Evolutionary conservation across 2,797 vertebrate species (phyloP).

Genomic region (Loris lydekkerianus): DNA sequence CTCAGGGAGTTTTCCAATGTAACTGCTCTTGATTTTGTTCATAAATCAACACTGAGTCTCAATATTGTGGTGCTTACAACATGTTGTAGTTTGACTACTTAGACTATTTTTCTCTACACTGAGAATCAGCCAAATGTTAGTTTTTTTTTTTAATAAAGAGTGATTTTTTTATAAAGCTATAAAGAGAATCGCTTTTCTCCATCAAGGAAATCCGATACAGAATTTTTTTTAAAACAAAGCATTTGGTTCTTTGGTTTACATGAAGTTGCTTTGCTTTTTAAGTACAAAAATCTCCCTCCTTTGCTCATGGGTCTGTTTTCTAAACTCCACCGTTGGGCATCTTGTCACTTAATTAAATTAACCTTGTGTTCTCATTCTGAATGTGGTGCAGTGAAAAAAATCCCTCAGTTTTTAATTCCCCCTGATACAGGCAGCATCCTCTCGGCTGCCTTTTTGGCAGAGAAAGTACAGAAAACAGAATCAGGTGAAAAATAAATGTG

Average conservation of each 20-base stretch:
- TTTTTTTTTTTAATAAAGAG: background rate
- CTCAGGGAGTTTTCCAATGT: background rate
- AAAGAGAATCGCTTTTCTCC: conserved; percentile 13
- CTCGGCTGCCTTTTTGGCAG: conserved; percentile 80
- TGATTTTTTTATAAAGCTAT: background rate
- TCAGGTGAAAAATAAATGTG: conserved; percentile 85
- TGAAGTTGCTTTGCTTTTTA: conserved; percentile 28
- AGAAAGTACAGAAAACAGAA: conserved; percentile 77
- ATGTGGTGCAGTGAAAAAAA: conserved; percentile 36
- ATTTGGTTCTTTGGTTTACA: background rate
- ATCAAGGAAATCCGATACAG: conserved; percentile 49
- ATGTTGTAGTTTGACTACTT: background rate
- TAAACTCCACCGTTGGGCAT: background rate
- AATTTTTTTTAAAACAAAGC: conserved; percentile 27
- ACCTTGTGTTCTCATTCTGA: background rate
- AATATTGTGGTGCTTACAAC: background rate
- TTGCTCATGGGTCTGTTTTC: conserved; percentile 41
- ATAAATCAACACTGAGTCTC: background rate
- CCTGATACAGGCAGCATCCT: conserved; percentile 53
- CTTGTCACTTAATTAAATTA: conserved; percentile 51
- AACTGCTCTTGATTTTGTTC: background rate
- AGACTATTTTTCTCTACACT: background rate
- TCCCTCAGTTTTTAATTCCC: background rate
- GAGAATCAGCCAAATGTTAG: background rate
- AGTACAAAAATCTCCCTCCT: conserved; percentile 1